Evolutionary conservation across 2,113 vertebrate species (phyloP).

Genomic region (Aldabrachelys gigantea): DNA sequence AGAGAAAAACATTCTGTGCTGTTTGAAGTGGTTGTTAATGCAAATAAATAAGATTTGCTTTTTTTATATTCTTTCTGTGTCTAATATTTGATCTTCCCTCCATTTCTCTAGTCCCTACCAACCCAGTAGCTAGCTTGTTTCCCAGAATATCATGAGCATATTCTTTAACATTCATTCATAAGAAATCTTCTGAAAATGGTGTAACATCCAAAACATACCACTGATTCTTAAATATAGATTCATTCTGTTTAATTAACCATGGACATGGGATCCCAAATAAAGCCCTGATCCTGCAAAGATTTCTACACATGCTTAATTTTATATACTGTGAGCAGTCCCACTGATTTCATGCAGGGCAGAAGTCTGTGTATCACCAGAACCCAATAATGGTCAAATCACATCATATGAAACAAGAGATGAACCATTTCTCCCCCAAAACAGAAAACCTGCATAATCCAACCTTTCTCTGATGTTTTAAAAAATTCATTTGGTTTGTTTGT

Average conservation of each 20-base stretch:
- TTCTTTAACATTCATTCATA: neutral
- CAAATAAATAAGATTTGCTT: neutral
- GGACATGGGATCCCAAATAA: neutral
- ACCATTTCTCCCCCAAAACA: neutral
- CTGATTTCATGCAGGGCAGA: neutral
- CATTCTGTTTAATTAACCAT: neutral
- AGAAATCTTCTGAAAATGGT: neutral
- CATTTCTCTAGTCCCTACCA: neutral
- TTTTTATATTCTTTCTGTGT: neutral
- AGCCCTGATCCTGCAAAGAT: neutral
- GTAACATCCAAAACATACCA: neutral
- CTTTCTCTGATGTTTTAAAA: constrained; percentile 35
- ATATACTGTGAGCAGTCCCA: neutral
- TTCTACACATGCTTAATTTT: neutral
- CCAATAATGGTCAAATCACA: constrained; percentile 32
- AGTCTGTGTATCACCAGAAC: neutral
- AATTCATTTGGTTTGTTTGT: neutral
- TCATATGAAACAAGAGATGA: neutral
- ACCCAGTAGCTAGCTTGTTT: neutral
- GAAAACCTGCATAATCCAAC: constrained; percentile 24
- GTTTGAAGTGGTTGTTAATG: neutral
- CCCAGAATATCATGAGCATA: neutral
- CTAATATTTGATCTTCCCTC: neutral
- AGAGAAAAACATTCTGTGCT: neutral
- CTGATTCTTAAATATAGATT: neutral